These are phyloP conservation scores for Trachythela sp. DNA, from an alignment of 64 coral and sea anemone species.

Conservation along the genomic window DNA sequence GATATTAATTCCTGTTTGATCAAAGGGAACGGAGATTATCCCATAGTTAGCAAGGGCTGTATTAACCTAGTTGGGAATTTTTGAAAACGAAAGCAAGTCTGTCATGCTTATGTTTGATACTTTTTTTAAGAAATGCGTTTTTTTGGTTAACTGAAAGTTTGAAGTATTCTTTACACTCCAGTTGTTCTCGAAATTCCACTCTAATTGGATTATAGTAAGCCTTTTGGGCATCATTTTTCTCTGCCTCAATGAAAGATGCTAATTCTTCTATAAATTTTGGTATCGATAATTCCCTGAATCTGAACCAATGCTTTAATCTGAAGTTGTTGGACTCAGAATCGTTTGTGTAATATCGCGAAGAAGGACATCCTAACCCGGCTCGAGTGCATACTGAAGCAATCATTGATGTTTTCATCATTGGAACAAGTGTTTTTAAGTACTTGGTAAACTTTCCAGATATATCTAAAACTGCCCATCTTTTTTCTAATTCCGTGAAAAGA, in stretches of 20 bases:
- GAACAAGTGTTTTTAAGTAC: neutral
- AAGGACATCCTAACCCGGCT: neutral
- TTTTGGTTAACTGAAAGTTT: neutral
- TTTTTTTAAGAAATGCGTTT: neutral
- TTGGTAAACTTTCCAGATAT: neutral
- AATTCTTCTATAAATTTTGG: neutral
- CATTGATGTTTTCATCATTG: conserved; percentile 3
- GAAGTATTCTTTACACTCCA: neutral
- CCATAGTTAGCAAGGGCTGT: neutral
- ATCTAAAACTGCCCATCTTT: neutral
- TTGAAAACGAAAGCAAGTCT: neutral
- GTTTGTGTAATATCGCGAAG: neutral
- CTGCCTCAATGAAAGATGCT: neutral
- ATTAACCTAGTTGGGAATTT: neutral
- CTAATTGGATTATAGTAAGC: neutral
- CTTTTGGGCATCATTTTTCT: neutral
- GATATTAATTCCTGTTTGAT: neutral
- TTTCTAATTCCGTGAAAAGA: neutral
- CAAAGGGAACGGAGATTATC: neutral
- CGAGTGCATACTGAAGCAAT: neutral
- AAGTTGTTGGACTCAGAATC: neutral
- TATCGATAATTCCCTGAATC: neutral
- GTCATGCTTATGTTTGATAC: neutral
- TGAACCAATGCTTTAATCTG: neutral
- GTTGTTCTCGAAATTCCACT: neutral